These are phyloP conservation scores for Glaucomys volans DNA, from an alignment of 2,113 vertebrate species.

Conservation along the genomic window DNA sequence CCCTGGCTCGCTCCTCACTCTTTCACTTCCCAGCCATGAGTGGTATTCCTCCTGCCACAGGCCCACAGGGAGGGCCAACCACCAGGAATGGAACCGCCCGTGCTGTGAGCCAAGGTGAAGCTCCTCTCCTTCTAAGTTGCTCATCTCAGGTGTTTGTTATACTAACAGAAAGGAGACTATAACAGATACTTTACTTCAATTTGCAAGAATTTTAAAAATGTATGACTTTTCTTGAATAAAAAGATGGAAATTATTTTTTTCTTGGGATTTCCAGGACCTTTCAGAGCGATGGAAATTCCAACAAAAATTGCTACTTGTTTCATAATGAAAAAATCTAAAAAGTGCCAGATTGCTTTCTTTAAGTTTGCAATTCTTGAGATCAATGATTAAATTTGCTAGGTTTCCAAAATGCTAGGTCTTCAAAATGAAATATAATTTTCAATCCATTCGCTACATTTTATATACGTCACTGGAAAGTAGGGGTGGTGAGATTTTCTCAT, in stretches of 20 bases:
- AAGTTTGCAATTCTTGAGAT: not conserved
- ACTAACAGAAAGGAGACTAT: not conserved
- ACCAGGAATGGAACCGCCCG: not conserved
- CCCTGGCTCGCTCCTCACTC: not conserved
- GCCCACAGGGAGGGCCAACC: not conserved
- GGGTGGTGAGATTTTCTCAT: not conserved
- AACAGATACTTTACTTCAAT: not conserved
- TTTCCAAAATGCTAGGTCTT: not conserved
- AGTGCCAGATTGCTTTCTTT: not conserved
- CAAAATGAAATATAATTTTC: conserved; percentile 18
- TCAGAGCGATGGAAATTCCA: not conserved
- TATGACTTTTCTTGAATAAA: not conserved
- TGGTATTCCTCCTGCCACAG: not conserved
- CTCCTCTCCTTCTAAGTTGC: not conserved
- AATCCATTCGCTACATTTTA: not conserved
- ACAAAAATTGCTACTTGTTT: not conserved
- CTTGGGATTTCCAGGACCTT: not conserved
- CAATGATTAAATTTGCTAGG: not conserved
- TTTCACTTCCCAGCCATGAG: not conserved
- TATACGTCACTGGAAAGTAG: not conserved
- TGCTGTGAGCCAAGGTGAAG: not conserved
- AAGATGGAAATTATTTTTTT: not conserved
- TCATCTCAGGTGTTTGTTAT: not conserved
- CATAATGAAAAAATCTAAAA: not conserved
- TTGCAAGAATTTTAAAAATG: not conserved